These are phyloP conservation scores for Aricia artaxerxes DNA, from an alignment of 2,888 invertebrate genomes.

Conservation along the genomic window DNA sequence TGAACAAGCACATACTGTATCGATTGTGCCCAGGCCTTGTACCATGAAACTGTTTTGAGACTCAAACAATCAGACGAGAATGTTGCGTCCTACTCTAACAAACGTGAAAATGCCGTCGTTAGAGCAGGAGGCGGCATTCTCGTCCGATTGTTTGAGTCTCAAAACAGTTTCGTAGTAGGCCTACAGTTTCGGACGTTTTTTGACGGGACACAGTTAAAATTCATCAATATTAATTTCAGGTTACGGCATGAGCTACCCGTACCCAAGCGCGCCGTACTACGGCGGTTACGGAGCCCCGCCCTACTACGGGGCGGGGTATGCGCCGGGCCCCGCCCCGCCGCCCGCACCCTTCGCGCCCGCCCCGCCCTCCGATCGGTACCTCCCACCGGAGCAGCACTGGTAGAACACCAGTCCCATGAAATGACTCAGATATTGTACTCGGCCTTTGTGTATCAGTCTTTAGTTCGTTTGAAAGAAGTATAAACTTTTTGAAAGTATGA, in stretches of 20 bases:
- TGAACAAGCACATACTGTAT: no score
- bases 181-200: no score
- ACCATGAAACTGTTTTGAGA: no score
- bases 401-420: constrained; percentile 45
- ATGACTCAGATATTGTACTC: background rate
- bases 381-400: constrained; percentile 72
- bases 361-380: constrained; percentile 56
- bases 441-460: background rate
- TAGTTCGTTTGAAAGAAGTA: background rate
- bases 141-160: no score
- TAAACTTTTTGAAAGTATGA: no score
- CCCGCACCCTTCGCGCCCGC: constrained; percentile 53
- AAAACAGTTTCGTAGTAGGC: no score
- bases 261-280: constrained; percentile 76
- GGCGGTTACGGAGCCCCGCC: constrained; percentile 78
- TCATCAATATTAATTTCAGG: constrained; percentile 42
- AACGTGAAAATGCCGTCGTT: no score
- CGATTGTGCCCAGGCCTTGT: no score
- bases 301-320: constrained; percentile 71
- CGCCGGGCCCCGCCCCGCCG: constrained; percentile 60
- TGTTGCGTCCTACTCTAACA: no score
- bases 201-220: no score
- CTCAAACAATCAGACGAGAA: no score
- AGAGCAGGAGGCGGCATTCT: no score
- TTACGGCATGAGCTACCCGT: constrained; percentile 55